A percentile compares a stretch with the other conserved stretches of the same genome.
These are phyloP conservation scores for Elephas maximus DNA, from an alignment of 2,113 vertebrate genomes.

Conservation along the genomic window DNA sequence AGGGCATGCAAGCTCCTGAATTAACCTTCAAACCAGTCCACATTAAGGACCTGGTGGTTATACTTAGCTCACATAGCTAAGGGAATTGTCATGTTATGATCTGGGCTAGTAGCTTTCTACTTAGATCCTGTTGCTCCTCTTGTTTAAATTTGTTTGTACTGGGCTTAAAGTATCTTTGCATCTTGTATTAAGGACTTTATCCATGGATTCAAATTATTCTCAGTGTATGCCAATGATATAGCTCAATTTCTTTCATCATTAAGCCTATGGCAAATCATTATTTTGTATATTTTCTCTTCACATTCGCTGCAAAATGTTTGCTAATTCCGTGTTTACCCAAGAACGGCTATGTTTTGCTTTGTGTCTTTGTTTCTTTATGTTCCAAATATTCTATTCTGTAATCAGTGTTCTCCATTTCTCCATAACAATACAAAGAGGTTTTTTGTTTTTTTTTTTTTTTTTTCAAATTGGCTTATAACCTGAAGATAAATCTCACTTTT, in stretches of 20 bases:
- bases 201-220: constrained; percentile 19
- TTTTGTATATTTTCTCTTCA: background rate
- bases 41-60: background rate
- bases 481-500: background rate
- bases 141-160: background rate
- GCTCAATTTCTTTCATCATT: background rate
- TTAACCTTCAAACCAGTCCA: background rate
- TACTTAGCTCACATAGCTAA: background rate
- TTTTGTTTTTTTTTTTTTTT: background rate
- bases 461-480: background rate
- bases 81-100: background rate
- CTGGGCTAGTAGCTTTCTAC: background rate
- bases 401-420: background rate
- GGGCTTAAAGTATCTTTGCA: background rate
- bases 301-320: background rate
- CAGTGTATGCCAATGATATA: background rate
- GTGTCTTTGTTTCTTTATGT: background rate
- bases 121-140: background rate
- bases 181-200: background rate
- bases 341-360: background rate
- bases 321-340: background rate
- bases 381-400: background rate
- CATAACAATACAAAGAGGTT: background rate
- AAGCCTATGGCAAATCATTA: background rate
- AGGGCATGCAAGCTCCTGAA: background rate